These are phyloP conservation scores for Athene cunicularia DNA, from an alignment of 2,113 vertebrate species.

Conservation along the genomic window DNA sequence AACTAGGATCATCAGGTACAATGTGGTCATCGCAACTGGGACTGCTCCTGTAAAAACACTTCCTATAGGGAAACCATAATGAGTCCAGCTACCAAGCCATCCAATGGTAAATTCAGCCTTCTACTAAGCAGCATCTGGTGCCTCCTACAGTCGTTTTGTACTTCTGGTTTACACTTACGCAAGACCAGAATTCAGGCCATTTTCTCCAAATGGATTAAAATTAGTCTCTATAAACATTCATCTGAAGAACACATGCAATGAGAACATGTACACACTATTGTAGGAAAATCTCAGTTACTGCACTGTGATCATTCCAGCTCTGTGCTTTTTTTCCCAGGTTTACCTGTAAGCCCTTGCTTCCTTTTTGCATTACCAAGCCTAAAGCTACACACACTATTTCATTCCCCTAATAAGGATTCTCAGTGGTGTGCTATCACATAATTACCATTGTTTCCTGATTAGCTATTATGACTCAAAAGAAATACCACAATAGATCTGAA, in stretches of 20 bases:
- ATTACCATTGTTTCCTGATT: not conserved
- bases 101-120: not conserved
- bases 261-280: not conserved
- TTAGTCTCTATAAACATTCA: not conserved
- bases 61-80: accelerated
- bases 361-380: not conserved
- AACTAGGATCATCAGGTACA: not conserved
- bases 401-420: not conserved
- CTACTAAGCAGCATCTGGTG: not conserved
- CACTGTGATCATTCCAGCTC: not conserved
- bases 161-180: not conserved
- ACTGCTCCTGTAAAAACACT: not conserved
- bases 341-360: not conserved
- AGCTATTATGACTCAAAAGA: not conserved
- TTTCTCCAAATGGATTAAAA: not conserved
- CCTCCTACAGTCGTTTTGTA: not conserved
- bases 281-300: not conserved
- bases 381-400: not conserved
- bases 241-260: not conserved
- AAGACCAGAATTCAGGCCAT: not conserved
- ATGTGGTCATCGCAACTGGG: not conserved
- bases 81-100: not conserved
- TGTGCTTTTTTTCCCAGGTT: not conserved
- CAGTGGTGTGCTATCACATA: not conserved
- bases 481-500: not conserved